These are phyloP conservation scores for Neostethus bicornis DNA, from an alignment of 2,797 vertebrate genomes.

Conservation along the genomic window DNA sequence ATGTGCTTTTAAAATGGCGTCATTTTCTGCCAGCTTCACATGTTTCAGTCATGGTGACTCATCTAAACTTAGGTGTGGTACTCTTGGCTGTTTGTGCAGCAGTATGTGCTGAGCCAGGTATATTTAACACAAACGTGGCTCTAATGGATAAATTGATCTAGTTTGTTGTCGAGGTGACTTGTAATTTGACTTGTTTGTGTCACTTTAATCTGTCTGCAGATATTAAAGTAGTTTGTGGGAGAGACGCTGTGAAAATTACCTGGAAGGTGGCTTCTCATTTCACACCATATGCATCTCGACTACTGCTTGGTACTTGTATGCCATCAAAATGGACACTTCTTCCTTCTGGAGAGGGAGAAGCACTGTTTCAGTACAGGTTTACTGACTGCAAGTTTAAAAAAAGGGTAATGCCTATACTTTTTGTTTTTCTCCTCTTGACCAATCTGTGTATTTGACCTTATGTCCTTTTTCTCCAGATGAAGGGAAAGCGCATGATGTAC, in stretches of 20 bases:
- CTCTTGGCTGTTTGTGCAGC: slow-evolving; percentile 33
- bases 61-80: slow-evolving; percentile 24
- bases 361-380: slow-evolving; percentile 59
- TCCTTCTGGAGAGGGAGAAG: slow-evolving; percentile 47
- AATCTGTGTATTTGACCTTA: background rate
- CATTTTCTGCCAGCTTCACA: rapidly evolving
- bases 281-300: slow-evolving; percentile 50
- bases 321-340: slow-evolving; percentile 33
- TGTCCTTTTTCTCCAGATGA: slow-evolving; percentile 50
- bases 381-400: slow-evolving; percentile 67
- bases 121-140: background rate
- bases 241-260: slow-evolving; percentile 40
- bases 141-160: rapidly evolving
- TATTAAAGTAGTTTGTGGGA: slow-evolving; percentile 60
- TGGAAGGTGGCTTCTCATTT: slow-evolving; percentile 63
- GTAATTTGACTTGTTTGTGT: background rate
- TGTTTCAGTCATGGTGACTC: slow-evolving; percentile 44
- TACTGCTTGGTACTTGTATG: slow-evolving; percentile 77
- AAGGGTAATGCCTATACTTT: slow-evolving; percentile 46
- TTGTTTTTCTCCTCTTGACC: too few species aligned
- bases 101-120: slow-evolving; percentile 44
- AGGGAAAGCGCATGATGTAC: slow-evolving; percentile 57
- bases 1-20: slow-evolving; percentile 32
- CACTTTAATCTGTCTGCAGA: slow-evolving; percentile 43
- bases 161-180: background rate